Conservation (phyloP, 2,113 vertebrate genomes). For the Bubalus kerabau region DNA sequence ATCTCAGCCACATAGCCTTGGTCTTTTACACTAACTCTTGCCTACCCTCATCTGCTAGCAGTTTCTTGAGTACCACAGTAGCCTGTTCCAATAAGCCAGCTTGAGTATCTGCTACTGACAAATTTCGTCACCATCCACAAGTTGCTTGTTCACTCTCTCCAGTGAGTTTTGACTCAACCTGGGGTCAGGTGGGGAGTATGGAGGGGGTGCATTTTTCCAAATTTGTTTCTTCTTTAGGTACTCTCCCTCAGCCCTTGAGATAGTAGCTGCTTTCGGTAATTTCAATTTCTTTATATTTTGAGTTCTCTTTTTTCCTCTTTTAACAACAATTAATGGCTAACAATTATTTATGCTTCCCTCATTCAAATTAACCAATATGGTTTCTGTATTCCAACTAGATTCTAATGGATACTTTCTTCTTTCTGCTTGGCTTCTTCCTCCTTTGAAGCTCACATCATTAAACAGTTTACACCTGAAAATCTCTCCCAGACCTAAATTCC, state of each 20-base stretch:
- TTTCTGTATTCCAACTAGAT: neutral
- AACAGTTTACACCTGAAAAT: neutral
- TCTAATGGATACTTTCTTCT: neutral
- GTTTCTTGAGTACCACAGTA: neutral
- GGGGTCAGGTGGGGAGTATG: rapidly evolving
- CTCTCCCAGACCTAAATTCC: neutral
- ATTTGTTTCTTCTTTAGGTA: neutral
- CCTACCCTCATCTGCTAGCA: neutral
- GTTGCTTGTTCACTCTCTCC: neutral
- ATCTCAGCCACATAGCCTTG: neutral
- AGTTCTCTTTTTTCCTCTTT: neutral
- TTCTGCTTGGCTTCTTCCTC: neutral
- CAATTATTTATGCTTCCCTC: neutral
- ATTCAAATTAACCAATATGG: neutral
- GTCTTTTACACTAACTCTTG: neutral
- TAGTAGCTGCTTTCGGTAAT: neutral
- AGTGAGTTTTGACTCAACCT: neutral
- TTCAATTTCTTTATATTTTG: neutral
- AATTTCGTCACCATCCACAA: neutral
- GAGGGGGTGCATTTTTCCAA: rapidly evolving
- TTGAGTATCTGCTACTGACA: neutral
- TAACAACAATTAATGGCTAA: neutral
- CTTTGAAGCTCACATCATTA: neutral
- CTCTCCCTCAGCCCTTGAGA: neutral
- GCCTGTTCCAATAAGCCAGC: neutral